phyloP scores from a whole-genome alignment of 2,113 vertebrate species.

The Rhadina sibilatrix region DNA sequence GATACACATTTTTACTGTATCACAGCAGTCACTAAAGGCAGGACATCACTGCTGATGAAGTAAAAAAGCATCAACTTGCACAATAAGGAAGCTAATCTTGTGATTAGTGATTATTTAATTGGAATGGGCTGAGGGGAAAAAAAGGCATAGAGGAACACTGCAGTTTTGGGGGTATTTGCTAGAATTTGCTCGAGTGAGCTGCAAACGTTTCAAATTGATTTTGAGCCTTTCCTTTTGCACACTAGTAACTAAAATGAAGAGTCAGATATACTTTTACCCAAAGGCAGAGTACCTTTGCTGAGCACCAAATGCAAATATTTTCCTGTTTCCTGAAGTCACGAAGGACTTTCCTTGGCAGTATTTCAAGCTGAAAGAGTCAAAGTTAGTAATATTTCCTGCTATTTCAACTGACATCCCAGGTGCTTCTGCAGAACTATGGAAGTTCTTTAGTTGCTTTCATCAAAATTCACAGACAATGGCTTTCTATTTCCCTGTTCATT shows the following conservation, averaged over 20 bases:
- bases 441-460: neutral
- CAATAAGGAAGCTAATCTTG: neutral
- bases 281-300: neutral
- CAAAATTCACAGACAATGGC: neutral
- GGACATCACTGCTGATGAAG: neutral
- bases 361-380: neutral
- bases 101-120: neutral
- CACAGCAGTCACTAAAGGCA: neutral
- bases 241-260: neutral
- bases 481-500: neutral
- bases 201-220: neutral
- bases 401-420: neutral
- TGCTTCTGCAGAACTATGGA: neutral
- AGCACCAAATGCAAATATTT: neutral
- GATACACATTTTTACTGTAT: neutral
- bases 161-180: neutral
- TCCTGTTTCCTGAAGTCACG: neutral
- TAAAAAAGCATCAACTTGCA: neutral
- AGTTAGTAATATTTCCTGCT: neutral
- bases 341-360: neutral
- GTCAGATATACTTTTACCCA: neutral
- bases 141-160: neutral
- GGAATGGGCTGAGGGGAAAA: neutral
- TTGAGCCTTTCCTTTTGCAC: neutral
- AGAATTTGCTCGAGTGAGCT: neutral